Evolutionary conservation across 2,113 vertebrate species (phyloP).

Genomic region (Scophthalmus maximus): DNA sequence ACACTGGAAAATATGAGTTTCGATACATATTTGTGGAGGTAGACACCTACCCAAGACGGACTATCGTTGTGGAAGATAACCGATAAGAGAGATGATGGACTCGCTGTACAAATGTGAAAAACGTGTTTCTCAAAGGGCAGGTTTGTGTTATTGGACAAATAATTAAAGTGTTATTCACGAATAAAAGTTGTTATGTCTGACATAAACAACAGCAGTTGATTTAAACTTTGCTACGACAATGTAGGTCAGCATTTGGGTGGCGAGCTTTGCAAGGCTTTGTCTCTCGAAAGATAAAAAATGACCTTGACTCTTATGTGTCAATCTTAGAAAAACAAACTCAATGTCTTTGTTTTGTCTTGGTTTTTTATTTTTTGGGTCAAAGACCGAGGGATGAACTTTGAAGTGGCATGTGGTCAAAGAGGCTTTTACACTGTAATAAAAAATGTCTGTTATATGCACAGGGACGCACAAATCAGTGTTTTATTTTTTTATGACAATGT

Average conservation of each 20-base stretch:
- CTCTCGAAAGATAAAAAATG: not conserved
- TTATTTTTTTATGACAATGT: not conserved
- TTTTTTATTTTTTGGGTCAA: not conserved
- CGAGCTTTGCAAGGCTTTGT: not conserved
- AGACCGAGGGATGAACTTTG: not conserved
- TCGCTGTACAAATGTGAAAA: not conserved
- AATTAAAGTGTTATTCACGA: not conserved
- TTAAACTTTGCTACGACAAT: not conserved
- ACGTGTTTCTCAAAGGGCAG: not conserved
- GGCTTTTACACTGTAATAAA: conserved; percentile 17
- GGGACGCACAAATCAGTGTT: not conserved
- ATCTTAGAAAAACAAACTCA: not conserved
- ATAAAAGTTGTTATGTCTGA: conserved; percentile 19
- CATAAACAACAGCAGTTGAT: not conserved
- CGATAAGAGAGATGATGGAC: conserved; percentile 69
- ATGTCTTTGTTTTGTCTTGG: not conserved
- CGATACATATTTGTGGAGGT: conserved; percentile 93
- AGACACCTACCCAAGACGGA: conserved; percentile 89
- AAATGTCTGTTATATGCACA: not conserved
- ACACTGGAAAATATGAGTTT: conserved; percentile 89
- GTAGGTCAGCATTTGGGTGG: not conserved
- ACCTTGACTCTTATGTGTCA: not conserved
- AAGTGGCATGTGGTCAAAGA: conserved; percentile 1
- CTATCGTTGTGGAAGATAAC: conserved; percentile 94
- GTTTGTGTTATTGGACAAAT: conserved; percentile 22